Conservation (phyloP, 2,888 invertebrate genomes). For the Acanthosepion lycidas region DNA sequence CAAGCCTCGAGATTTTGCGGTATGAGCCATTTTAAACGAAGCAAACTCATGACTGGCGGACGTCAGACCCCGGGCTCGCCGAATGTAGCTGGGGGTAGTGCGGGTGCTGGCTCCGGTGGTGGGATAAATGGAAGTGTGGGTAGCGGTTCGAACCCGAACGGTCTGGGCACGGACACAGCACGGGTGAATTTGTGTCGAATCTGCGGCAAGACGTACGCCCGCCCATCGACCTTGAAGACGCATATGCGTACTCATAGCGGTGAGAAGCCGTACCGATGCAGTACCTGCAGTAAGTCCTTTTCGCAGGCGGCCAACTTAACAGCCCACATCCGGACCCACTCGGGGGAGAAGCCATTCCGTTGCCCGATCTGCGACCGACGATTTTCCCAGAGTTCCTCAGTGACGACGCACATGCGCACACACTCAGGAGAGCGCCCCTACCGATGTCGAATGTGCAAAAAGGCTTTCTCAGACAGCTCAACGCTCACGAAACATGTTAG, state of each 20-base stretch:
- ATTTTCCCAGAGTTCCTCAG: slow-evolving; percentile 94
- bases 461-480: slow-evolving; percentile 98
- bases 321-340: slow-evolving; percentile 95
- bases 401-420: slow-evolving; percentile 99
- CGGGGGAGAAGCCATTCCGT: slow-evolving; percentile 97
- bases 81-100: not conserved
- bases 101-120: slow-evolving; percentile 1
- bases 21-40: slow-evolving; percentile 56
- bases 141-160: slow-evolving; percentile 37
- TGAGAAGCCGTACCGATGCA: slow-evolving; percentile 86
- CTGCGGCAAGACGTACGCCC: slow-evolving; percentile 95
- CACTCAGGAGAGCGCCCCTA: slow-evolving; percentile 99
- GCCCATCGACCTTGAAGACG: slow-evolving; percentile 97
- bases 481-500: slow-evolving; percentile 97
- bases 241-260: slow-evolving; percentile 97
- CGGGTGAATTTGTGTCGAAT: slow-evolving; percentile 88
- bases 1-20: slow-evolving; percentile 57
- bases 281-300: slow-evolving; percentile 91
- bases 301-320: slow-evolving; percentile 98
- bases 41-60: slow-evolving; percentile 61
- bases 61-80: slow-evolving; percentile 48
- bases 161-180: slow-evolving; percentile 50
- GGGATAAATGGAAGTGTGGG: not conserved
- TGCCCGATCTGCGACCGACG: slow-evolving; percentile 97
- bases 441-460: slow-evolving; percentile 94